These are phyloP conservation scores for Siderastrea radians DNA, from an alignment of 92 coral and sea anemone species.

Conservation along the genomic window DNA sequence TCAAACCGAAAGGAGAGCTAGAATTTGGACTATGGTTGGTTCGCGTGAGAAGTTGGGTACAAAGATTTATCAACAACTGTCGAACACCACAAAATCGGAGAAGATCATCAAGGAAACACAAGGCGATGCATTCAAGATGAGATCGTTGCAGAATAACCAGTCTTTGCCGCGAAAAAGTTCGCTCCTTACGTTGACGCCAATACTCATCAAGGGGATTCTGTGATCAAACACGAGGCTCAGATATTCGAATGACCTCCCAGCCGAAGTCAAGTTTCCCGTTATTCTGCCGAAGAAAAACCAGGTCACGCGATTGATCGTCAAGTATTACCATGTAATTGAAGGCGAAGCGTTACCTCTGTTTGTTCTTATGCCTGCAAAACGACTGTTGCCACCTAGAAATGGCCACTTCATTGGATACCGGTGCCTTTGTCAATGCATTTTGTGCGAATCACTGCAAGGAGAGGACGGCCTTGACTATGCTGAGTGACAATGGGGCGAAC, in stretches of 20 bases:
- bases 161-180: conserved; percentile 42
- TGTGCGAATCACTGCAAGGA: conserved; percentile 58
- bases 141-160: conserved; percentile 28
- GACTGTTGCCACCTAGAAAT: too few species aligned
- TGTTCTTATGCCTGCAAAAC: conserved; percentile 63
- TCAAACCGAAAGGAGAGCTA: conserved; percentile 28
- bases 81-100: conserved; percentile 52
- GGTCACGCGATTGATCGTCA: conserved; percentile 30
- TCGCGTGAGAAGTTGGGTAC: conserved; percentile 58
- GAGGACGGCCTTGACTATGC: conserved; percentile 60
- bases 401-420: too few species aligned
- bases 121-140: too few species aligned
- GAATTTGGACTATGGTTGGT: conserved; percentile 58
- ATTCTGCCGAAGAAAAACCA: conserved; percentile 41
- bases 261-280: conserved; percentile 38
- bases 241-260: conserved; percentile 34
- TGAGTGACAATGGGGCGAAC: conserved; percentile 75
- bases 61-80: conserved; percentile 51
- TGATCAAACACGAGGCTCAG: conserved; percentile 51
- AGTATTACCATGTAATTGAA: conserved; percentile 50
- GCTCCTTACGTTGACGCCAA: conserved; percentile 51
- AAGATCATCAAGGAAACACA: conserved; percentile 45
- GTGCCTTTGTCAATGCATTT: too few species aligned
- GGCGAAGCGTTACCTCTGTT: conserved; percentile 60
- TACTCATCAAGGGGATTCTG: conserved; percentile 35